phyloP scores from a whole-genome alignment of 2,888 invertebrate species.

The Yponomeuta malinellus region DNA sequence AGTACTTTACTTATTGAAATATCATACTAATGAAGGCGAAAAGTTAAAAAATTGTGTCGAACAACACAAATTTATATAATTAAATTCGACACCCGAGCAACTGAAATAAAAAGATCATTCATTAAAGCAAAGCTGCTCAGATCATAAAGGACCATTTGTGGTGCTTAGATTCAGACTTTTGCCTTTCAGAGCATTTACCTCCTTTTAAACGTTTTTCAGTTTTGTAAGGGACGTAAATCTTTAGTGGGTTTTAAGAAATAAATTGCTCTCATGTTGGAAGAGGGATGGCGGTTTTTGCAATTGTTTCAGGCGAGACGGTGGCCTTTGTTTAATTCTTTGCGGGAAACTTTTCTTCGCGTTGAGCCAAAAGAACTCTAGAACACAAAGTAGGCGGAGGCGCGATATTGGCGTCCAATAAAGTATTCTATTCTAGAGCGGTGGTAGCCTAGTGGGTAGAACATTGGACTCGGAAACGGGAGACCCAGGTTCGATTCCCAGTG shows the following conservation, averaged over 20 bases:
- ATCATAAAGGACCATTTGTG: constrained; percentile 19
- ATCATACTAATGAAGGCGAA: no score
- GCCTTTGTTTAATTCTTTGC: neutral
- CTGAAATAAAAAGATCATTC: neutral
- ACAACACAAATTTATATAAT: no score
- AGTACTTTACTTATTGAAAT: no score
- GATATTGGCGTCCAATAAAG: no score
- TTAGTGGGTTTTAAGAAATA: constrained; percentile 23
- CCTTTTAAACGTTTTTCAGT: constrained; percentile 22
- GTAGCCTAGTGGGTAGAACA: no score
- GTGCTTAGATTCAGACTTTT: constrained; percentile 22
- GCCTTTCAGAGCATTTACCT: constrained; percentile 12
- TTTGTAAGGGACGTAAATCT: constrained; percentile 25
- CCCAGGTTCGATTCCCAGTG: no score
- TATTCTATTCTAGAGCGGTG: no score
- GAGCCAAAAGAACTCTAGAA: neutral
- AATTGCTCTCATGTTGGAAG: constrained; percentile 33
- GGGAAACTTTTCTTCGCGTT: neutral
- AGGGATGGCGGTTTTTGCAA: constrained; percentile 38
- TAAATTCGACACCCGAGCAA: no score
- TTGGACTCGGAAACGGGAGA: no score
- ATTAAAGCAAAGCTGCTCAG: neutral
- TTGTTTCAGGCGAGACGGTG: neutral
- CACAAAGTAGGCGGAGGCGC: neutral
- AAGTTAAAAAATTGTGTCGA: no score